Evolutionary conservation across 2,888 invertebrate species (phyloP).

Genomic region (Dichetophora obliterata): DNA sequence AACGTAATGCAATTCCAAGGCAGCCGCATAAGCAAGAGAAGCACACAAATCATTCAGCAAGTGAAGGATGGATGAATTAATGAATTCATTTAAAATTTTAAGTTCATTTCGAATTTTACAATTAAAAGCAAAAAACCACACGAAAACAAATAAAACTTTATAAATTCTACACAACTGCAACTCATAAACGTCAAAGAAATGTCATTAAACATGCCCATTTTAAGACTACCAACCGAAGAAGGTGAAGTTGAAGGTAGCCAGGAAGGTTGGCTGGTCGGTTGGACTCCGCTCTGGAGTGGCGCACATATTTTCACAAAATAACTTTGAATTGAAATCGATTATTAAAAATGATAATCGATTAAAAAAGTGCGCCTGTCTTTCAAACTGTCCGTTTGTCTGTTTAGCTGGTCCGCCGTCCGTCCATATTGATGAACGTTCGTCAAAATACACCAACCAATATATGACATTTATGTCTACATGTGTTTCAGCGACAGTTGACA

Average conservation of each 20-base stretch:
- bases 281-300: constrained; percentile 35
- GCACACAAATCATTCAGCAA: constrained; percentile 29
- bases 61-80: constrained; percentile 24
- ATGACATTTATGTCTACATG: constrained; percentile 68
- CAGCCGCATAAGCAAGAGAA: not conserved
- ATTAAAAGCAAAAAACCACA: constrained; percentile 19
- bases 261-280: not conserved
- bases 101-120: constrained; percentile 28
- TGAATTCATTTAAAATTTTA: constrained; percentile 36
- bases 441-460: constrained; percentile 42
- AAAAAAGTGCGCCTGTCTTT: constrained; percentile 52
- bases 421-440: constrained; percentile 5
- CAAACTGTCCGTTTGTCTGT: constrained; percentile 9
- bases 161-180: constrained; percentile 28
- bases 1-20: not conserved
- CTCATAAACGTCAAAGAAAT: constrained; percentile 59
- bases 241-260: not conserved
- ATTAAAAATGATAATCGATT: constrained; percentile 71
- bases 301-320: constrained; percentile 47
- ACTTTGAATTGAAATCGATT: constrained; percentile 63
- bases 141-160: not conserved
- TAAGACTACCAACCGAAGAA: constrained; percentile 9
- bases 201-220: constrained; percentile 45
- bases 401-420: constrained; percentile 7
- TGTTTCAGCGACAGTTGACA: constrained; percentile 68